Percentiles rank a stretch among this genome's conserved stretches.
phyloP scores from a whole-genome alignment of 1,140 invertebrate species.

The Pentalonia nigronervosa region DNA sequence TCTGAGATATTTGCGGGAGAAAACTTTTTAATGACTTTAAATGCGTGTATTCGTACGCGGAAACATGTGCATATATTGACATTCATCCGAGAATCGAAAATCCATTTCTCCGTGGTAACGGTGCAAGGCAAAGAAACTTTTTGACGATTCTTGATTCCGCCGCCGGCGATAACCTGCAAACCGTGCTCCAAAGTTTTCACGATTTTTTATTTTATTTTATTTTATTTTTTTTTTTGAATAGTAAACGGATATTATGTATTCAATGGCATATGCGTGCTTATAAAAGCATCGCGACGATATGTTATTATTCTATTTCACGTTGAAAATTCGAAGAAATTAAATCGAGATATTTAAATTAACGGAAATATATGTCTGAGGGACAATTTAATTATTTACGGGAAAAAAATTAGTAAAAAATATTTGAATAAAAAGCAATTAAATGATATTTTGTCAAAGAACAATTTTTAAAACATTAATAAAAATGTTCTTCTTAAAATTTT shows the following conservation, averaged over 20 bases:
- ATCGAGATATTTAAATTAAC: not conserved
- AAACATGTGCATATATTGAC: not conserved
- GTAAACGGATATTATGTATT: not conserved
- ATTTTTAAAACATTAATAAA: not conserved
- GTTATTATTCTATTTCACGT: not conserved
- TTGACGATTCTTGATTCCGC: not conserved
- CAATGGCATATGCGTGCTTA: too few relatives aligned
- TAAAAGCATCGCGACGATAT: not conserved
- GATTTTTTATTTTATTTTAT: not conserved
- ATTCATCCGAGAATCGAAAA: not conserved
- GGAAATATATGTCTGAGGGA: not conserved
- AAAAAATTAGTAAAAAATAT: too few relatives aligned
- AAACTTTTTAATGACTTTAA: constrained; percentile 36
- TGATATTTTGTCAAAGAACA: not conserved
- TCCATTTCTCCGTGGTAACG: not conserved
- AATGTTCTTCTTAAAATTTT: not conserved
- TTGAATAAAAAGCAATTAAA: not conserved
- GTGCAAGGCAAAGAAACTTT: not conserved
- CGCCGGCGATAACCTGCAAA: not conserved
- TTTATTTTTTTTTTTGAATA: not conserved
- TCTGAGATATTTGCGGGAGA: not conserved
- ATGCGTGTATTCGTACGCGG: not conserved
- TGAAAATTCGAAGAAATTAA: not conserved
- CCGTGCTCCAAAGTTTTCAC: not conserved
- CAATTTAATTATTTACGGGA: not conserved